Evolutionary conservation across 2,888 invertebrate species (phyloP).

Genomic region (Cyclophora albipunctata): DNA sequence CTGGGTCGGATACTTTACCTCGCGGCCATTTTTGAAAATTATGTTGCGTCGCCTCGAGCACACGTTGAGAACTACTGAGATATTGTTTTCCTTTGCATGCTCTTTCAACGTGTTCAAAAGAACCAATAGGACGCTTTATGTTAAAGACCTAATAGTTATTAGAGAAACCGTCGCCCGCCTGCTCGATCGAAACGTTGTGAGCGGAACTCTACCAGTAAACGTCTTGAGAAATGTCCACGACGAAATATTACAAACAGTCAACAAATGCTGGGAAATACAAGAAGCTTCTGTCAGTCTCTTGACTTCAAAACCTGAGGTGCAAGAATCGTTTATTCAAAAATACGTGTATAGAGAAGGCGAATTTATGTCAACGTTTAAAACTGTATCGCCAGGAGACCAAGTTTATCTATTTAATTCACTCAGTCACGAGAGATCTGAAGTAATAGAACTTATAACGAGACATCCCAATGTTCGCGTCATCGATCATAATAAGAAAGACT

Average conservation of each 20-base stretch:
- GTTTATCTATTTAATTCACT: slow-evolving; percentile 90
- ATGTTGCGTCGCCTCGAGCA: slow-evolving; percentile 88
- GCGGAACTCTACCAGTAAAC: slow-evolving; percentile 90
- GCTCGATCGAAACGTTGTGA: slow-evolving; percentile 97
- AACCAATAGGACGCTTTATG: slow-evolving; percentile 69
- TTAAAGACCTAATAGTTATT: slow-evolving; percentile 71
- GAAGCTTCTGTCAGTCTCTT: slow-evolving; percentile 62
- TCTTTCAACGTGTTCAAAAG: slow-evolving; percentile 77
- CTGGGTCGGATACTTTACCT: slow-evolving; percentile 97
- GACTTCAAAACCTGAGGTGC: slow-evolving; percentile 83
- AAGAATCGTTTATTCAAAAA: slow-evolving; percentile 73
- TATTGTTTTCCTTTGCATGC: slow-evolving; percentile 86
- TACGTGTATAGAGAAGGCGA: slow-evolving; percentile 59
- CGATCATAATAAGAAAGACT: slow-evolving; percentile 77
- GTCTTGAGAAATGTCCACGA: slow-evolving; percentile 90
- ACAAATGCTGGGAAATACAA: slow-evolving; percentile 60
- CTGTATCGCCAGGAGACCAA: slow-evolving; percentile 74
- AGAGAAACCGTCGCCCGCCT: slow-evolving; percentile 89
- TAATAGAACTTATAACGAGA: slow-evolving; percentile 82
- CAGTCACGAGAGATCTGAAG: slow-evolving; percentile 84
- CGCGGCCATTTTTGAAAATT: slow-evolving; percentile 88
- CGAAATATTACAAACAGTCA: slow-evolving; percentile 64
- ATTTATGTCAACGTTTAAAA: slow-evolving; percentile 51
- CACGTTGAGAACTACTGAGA: slow-evolving; percentile 86
- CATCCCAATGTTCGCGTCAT: slow-evolving; percentile 83